Conservation (phyloP, 2,888 invertebrate species). For the Scaptodrosophila latifasciaeformis region DNA sequence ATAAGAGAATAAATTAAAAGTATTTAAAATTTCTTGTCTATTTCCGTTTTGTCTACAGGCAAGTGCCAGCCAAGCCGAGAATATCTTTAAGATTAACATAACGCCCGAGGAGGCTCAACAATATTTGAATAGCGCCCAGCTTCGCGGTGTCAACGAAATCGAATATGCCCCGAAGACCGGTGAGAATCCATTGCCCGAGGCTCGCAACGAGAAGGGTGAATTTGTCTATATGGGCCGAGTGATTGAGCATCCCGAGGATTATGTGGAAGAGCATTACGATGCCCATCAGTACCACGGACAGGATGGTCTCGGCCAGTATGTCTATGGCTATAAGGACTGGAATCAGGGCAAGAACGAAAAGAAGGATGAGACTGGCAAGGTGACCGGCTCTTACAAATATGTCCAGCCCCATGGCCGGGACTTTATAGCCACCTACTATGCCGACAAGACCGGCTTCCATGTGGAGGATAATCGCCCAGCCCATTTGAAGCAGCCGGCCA, state of each 20-base stretch:
- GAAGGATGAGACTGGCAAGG: conserved; percentile 80
- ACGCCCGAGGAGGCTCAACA: conserved; percentile 77
- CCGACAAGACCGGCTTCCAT: conserved; percentile 86
- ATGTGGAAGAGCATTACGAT: conserved; percentile 82
- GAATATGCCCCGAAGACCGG: conserved; percentile 78
- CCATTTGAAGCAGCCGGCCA: conserved; percentile 79
- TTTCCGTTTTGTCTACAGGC: no score
- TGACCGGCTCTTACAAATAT: conserved; percentile 84
- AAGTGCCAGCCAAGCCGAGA: conserved; percentile 68
- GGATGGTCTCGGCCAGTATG: conserved; percentile 82
- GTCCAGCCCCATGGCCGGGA: conserved; percentile 77
- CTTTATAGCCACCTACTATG: conserved; percentile 79
- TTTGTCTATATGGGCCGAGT: conserved; percentile 77
- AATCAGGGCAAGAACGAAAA: conserved; percentile 85
- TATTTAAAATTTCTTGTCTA: no score
- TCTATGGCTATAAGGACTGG: conserved; percentile 84
- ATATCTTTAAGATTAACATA: conserved; percentile 76
- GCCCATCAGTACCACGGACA: conserved; percentile 85
- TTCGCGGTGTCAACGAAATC: conserved; percentile 74
- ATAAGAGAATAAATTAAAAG: no score
- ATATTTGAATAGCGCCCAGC: conserved; percentile 72
- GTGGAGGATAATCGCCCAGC: conserved; percentile 84
- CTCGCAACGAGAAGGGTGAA: conserved; percentile 71
- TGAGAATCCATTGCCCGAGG: conserved; percentile 75
- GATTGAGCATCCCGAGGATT: conserved; percentile 80